Evolutionary conservation across 2,797 vertebrate genomes (phyloP), one percentile per base, ranked within the genome.

Genomic region (Lepus townsendii): DNA sequence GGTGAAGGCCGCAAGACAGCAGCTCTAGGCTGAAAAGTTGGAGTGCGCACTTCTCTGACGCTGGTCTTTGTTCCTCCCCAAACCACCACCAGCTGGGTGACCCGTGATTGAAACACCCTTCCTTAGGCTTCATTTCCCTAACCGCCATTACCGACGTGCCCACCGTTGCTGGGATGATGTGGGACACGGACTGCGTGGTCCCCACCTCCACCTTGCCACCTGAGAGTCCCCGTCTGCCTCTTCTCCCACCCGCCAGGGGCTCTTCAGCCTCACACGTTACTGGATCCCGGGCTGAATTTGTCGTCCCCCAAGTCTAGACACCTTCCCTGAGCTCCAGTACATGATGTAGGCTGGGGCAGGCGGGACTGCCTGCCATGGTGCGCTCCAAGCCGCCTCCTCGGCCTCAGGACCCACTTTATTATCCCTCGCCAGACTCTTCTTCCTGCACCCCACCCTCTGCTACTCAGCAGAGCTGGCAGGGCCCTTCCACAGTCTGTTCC

Each of bases 291-390:
- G 27, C 24, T 66, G 30, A 65, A 27, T 10, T 0, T 50, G 54
- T n/a, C 19, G 5, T 16, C 10, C 7, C 19, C 72, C 22, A 60
- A 54, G 32, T 65, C 80, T 42, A 22, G 32, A 92, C 71, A 27
- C 52, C 75, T 65, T 17, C 24, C 22, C 10, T 22, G 20, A 32
- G n/a, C 38, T 50, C 38, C 50, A 1, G 35, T 19, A 7, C 19
- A 60, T 30, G 20, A 7, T 62, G 9, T 60, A 19, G 26, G 30
- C 38, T 4, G 1, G 2, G 50, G 7, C 1, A 1, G 30, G 7
- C 1, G 0, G 30, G 0, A 1, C n/a, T 52, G 20, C 52, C n/a
- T 17, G n/a, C 38, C 30, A 2, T 8, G 9, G 26, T 32, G 5
- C 17, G 1, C 65, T 17, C 24, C 42, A 24, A 24, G 16, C 68